Percentiles rank a stretch among this genome's conserved stretches.
Evolutionary conservation across 2,888 invertebrate species (phyloP).

Genomic region (Meteorus cinctellus): DNA sequence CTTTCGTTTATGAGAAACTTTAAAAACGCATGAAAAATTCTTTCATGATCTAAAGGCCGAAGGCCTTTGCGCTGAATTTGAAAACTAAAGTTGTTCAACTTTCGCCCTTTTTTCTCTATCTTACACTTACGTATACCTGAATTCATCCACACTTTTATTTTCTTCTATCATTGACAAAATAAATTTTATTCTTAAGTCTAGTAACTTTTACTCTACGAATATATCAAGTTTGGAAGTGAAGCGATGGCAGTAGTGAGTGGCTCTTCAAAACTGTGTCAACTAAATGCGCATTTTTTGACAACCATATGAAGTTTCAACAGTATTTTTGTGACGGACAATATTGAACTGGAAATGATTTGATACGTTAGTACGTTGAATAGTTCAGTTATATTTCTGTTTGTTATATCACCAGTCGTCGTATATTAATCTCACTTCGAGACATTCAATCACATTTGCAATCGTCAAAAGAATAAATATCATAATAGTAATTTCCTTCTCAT

Average conservation of each 20-base stretch:
- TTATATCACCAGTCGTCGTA: neutral
- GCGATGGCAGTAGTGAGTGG: neutral
- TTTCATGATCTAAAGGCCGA: constrained; percentile 12
- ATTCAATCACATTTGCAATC: neutral
- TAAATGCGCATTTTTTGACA: neutral
- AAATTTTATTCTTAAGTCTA: constrained; percentile 7
- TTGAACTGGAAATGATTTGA: too few species aligned
- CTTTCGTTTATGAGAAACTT: constrained; percentile 50
- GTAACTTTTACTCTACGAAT: neutral
- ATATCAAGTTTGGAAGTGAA: neutral
- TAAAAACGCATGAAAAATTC: constrained; percentile 50
- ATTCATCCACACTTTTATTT: neutral
- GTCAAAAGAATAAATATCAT: neutral
- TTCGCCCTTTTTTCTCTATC: neutral
- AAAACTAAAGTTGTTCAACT: constrained; percentile 17
- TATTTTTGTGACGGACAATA: too few species aligned
- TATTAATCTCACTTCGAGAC: neutral
- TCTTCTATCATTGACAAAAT: constrained; percentile 22
- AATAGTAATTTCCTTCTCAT: neutral
- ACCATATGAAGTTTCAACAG: neutral
- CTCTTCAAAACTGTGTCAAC: neutral
- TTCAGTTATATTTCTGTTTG: neutral
- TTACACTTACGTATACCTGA: neutral
- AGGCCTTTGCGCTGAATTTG: constrained; percentile 15
- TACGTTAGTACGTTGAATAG: too few species aligned